Conservation (phyloP, 2,113 vertebrate species). For the Protobothrops flavoviridis region DNA sequence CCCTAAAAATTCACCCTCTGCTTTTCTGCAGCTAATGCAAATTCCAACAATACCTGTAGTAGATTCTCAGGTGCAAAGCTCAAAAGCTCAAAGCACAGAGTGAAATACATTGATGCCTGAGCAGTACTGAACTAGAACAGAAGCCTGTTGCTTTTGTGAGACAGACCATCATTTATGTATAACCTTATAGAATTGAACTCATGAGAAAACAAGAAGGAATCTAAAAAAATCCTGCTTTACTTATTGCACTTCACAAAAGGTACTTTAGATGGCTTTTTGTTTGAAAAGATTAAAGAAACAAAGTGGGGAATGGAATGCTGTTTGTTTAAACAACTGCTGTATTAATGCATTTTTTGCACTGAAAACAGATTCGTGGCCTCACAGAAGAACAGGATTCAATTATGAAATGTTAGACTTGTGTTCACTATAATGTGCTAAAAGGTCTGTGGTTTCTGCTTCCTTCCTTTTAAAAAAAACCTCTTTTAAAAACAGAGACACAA, state of each 20-base stretch:
- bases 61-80: neutral
- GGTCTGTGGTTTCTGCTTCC: neutral
- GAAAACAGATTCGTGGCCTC: neutral
- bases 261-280: neutral
- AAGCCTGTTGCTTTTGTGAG: fast-evolving
- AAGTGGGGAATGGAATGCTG: constrained; percentile 21
- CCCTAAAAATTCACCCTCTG: neutral
- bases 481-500: neutral
- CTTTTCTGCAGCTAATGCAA: neutral
- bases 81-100: neutral
- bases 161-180: neutral
- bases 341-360: neutral
- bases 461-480: neutral
- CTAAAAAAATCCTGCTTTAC: constrained; percentile 29
- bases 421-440: neutral
- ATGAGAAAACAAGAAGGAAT: constrained; percentile 14
- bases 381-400: neutral
- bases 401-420: constrained; percentile 8
- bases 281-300: constrained; percentile 30
- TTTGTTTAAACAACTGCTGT: neutral
- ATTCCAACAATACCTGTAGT: neutral
- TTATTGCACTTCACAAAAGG: neutral
- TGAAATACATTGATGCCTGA: constrained; percentile 37
- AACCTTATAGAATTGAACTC: neutral
- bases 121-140: constrained; percentile 11